Conservation (phyloP, 2,113 vertebrate genomes). For the Tupaia chinensis region DNA sequence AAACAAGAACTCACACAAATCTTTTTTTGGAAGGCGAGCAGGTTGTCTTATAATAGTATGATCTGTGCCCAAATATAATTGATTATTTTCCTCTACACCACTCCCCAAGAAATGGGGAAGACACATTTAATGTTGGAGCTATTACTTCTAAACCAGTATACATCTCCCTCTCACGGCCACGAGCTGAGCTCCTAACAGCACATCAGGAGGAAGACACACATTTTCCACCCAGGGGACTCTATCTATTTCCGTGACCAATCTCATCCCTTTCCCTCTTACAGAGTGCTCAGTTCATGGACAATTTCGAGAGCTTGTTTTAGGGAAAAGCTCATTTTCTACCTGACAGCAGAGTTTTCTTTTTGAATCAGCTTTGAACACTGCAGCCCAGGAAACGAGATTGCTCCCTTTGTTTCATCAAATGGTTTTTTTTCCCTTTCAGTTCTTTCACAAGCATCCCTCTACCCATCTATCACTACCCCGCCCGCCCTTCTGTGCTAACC, state of each 20-base stretch:
- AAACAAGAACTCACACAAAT: background rate
- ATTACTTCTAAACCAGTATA: background rate
- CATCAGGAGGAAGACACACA: background rate
- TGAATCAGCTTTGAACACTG: constrained; percentile 43
- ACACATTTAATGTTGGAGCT: background rate
- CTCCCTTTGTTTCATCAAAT: background rate
- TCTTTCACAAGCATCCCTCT: background rate
- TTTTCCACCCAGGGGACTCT: background rate
- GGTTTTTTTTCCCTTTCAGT: background rate
- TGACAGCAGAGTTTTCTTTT: constrained; percentile 7
- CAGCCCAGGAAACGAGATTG: background rate
- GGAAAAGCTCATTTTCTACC: constrained; percentile 28
- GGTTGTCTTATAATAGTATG: background rate
- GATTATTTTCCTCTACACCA: background rate
- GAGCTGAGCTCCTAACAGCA: background rate
- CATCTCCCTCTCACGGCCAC: background rate
- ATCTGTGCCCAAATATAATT: background rate
- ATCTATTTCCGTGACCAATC: background rate
- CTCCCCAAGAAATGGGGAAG: background rate
- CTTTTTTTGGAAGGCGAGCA: background rate
- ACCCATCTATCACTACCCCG: background rate
- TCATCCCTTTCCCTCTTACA: background rate
- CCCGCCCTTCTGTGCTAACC: background rate
- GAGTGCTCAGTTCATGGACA: background rate
- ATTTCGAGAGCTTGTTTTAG: background rate